Evolutionary conservation across 2,797 vertebrate species (phyloP).

Genomic region (Sebastes hubbsi): DNA sequence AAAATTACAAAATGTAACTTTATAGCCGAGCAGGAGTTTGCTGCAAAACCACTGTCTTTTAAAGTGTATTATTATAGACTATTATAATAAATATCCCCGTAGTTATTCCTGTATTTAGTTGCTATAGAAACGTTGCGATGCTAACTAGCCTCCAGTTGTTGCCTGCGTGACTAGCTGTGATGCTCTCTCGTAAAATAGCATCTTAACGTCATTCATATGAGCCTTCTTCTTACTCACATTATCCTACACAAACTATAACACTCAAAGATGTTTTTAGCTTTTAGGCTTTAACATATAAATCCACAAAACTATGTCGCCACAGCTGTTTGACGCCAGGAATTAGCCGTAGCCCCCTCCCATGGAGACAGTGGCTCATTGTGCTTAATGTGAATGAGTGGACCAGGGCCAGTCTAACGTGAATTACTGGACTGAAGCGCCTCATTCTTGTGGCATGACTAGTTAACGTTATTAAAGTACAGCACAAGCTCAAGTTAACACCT

Average conservation of each 20-base stretch:
- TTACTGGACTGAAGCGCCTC: slow-evolving; percentile 47
- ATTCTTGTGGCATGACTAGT: slow-evolving; percentile 28
- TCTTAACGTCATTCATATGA: neutral
- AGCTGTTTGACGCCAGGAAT: slow-evolving; percentile 43
- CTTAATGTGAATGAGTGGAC: slow-evolving; percentile 72
- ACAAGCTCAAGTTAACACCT: neutral
- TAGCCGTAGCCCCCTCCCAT: slow-evolving; percentile 39
- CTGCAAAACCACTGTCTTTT: rapidly evolving
- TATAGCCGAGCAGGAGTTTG: neutral
- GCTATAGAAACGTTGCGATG: neutral
- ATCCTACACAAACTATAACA: neutral
- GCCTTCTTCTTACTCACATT: neutral
- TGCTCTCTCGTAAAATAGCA: slow-evolving; percentile 25
- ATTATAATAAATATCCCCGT: no score
- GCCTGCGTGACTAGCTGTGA: slow-evolving; percentile 56
- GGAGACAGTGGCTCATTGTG: slow-evolving; percentile 76
- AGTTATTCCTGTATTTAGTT: neutral
- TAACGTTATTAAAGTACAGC: slow-evolving; percentile 29
- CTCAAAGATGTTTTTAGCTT: neutral
- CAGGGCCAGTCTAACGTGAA: slow-evolving; percentile 56
- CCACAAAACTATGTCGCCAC: slow-evolving; percentile 13
- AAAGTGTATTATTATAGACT: rapidly evolving
- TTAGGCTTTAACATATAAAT: neutral
- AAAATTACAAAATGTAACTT: slow-evolving; percentile 39
- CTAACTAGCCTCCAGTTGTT: slow-evolving; percentile 41